A percentile compares a stretch with the other conserved stretches of the same genome.
phyloP scores from a whole-genome alignment of 2,888 invertebrate species.

The Trypoxylon attenuatum region DNA sequence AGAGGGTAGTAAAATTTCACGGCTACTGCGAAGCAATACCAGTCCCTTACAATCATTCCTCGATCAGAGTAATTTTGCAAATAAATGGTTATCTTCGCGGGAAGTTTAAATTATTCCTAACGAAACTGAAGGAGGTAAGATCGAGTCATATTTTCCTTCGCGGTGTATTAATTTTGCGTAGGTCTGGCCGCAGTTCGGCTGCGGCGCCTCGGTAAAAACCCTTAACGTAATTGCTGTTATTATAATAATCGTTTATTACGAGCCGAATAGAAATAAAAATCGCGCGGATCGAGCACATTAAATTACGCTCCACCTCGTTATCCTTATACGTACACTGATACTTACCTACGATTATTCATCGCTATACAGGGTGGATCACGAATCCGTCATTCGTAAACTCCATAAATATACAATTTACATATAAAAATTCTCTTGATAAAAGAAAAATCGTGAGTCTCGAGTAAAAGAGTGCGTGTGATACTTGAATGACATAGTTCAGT shows the following conservation, averaged over 20 bases:
- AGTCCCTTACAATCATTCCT: no score
- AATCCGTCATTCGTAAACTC: no score
- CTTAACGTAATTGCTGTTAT: conserved; percentile 60
- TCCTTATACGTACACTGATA: conserved; percentile 10
- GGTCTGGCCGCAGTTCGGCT: conserved; percentile 13
- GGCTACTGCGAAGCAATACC: neutral
- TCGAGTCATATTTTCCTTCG: conserved; percentile 21
- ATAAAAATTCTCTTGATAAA: no score
- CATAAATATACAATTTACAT: no score
- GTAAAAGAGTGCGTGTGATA: no score
- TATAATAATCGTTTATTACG: conserved; percentile 63
- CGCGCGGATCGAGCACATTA: conserved; percentile 40
- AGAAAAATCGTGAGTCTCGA: no score
- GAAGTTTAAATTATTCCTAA: conserved; percentile 19
- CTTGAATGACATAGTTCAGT: no score
- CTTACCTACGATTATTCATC: conserved; percentile 13
- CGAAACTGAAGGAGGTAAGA: conserved; percentile 5
- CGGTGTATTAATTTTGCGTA: conserved; percentile 15
- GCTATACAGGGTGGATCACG: conserved; percentile 13
- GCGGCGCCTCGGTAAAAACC: conserved; percentile 14
- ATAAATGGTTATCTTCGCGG: no score
- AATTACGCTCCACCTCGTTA: conserved; percentile 42
- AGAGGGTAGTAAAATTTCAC: neutral
- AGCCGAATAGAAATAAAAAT: conserved; percentile 61
- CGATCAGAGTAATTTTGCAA: neutral